Evolutionary conservation across 1,140 invertebrate species (phyloP).

Genomic region (Antheraea mylitta): DNA sequence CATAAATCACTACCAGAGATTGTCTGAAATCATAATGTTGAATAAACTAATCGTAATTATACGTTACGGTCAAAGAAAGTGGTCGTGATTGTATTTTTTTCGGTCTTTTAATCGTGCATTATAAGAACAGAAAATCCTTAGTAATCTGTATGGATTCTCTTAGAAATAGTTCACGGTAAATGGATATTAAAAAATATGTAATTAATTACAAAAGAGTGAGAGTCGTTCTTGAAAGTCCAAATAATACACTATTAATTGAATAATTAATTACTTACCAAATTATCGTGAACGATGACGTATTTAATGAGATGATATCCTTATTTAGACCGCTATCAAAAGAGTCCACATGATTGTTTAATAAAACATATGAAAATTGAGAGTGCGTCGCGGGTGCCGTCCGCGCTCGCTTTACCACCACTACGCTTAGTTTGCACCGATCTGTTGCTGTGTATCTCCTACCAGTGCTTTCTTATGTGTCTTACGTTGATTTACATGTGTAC

Average conservation of each 20-base stretch:
- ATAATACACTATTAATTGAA: not conserved
- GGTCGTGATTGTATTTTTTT: too few relatives aligned
- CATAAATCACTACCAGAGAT: too few relatives aligned
- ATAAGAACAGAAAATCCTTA: too few relatives aligned
- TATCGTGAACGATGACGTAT: not conserved
- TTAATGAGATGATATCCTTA: not conserved
- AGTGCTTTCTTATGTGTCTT: not conserved
- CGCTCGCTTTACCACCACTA: conserved; percentile 39
- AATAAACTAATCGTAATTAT: too few relatives aligned
- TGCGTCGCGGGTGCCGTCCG: conserved; percentile 28
- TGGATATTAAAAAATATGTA: not conserved
- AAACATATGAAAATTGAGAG: conserved; percentile 34
- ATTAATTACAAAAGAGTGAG: not conserved
- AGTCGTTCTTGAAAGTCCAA: not conserved
- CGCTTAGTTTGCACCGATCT: not conserved
- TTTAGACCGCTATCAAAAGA: not conserved
- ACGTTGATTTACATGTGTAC: not conserved
- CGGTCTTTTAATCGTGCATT: too few relatives aligned
- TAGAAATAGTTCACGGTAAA: too few relatives aligned
- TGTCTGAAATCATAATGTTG: too few relatives aligned
- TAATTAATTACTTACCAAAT: not conserved
- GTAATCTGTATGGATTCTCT: too few relatives aligned
- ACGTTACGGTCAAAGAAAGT: too few relatives aligned
- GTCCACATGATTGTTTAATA: conserved; percentile 27
- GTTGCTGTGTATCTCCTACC: not conserved